These are phyloP conservation scores for Drosophila acutilabella DNA, from an alignment of 2,888 invertebrate genomes.

Conservation along the genomic window DNA sequence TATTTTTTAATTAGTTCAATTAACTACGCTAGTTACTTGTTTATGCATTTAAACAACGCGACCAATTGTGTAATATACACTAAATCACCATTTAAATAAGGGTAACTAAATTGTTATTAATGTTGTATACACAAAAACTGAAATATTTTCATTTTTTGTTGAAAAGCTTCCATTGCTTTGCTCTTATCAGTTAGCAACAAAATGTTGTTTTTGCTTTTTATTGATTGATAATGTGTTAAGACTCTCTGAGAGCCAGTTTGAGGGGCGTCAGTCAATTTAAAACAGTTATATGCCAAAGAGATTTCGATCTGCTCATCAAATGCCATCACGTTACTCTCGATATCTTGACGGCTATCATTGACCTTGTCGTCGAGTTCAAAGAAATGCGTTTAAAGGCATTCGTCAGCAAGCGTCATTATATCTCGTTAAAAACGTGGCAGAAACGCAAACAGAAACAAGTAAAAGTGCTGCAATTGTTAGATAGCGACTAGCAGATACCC, in stretches of 20 bases:
- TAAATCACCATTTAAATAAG: slow-evolving; percentile 9
- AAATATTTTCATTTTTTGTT: slow-evolving; percentile 1
- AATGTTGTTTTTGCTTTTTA: slow-evolving; percentile 18
- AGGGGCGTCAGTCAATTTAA: slow-evolving; percentile 5
- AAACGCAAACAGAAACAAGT: slow-evolving; percentile 26
- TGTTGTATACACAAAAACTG: not conserved
- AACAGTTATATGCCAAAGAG: slow-evolving; percentile 5
- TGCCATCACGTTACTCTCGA: slow-evolving; percentile 46
- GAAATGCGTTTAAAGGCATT: slow-evolving; percentile 59
- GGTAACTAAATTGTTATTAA: slow-evolving; percentile 18
- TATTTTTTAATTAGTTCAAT: slow-evolving; percentile 27
- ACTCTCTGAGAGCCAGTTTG: not conserved
- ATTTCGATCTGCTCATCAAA: slow-evolving; percentile 28
- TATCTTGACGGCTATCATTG: slow-evolving; percentile 56
- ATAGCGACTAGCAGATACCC: not conserved
- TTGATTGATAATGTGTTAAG: slow-evolving; percentile 43
- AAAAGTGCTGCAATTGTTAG: not conserved
- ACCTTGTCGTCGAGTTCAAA: slow-evolving; percentile 70
- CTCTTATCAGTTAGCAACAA: slow-evolving; percentile 48
- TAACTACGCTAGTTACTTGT: slow-evolving; percentile 22
- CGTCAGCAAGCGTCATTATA: slow-evolving; percentile 43
- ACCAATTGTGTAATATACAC: slow-evolving; percentile 14
- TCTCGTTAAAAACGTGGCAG: slow-evolving; percentile 49
- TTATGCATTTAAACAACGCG: slow-evolving; percentile 20
- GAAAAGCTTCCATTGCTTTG: not conserved